Conservation (phyloP, 2,113 vertebrate genomes). For the Rhinolophus sinicus region DNA sequence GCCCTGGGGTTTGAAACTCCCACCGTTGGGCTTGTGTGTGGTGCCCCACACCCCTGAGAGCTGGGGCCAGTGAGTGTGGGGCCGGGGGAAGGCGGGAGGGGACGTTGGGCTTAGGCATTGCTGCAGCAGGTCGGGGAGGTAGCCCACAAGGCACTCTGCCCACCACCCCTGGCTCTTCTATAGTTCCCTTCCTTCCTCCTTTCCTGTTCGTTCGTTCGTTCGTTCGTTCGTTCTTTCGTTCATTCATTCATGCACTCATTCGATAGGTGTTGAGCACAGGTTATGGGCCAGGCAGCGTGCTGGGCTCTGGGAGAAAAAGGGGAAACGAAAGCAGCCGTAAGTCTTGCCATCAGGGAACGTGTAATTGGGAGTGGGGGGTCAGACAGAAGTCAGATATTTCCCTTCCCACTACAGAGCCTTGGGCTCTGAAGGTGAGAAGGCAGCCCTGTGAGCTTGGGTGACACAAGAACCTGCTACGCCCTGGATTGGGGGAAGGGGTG, state of each 20-base stretch:
- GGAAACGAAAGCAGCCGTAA: not conserved
- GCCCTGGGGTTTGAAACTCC: not conserved
- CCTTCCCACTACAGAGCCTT: not conserved
- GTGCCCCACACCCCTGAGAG: fast-evolving
- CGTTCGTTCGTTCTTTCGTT: not conserved
- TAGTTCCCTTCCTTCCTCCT: not conserved
- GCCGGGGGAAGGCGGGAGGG: not conserved
- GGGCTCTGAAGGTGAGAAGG: not conserved
- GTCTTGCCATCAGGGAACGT: not conserved
- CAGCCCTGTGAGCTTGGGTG: not conserved
- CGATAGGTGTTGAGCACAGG: not conserved
- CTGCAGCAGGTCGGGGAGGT: fast-evolving
- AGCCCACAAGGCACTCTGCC: not conserved
- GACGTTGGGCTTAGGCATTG: not conserved
- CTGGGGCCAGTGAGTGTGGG: not conserved
- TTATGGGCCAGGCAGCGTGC: not conserved
- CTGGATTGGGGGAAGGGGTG: not conserved
- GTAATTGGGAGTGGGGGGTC: not conserved
- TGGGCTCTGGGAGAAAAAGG: not conserved
- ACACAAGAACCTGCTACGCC: not conserved
- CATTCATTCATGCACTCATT: not conserved
- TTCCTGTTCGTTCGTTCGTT: not conserved
- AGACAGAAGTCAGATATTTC: fast-evolving
- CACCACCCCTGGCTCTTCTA: not conserved
- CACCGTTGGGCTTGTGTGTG: fast-evolving